Base-by-base conservation (phyloP, 2,797 vertebrate genomes). In the Cryptoblepharus egeriae region DNA sequence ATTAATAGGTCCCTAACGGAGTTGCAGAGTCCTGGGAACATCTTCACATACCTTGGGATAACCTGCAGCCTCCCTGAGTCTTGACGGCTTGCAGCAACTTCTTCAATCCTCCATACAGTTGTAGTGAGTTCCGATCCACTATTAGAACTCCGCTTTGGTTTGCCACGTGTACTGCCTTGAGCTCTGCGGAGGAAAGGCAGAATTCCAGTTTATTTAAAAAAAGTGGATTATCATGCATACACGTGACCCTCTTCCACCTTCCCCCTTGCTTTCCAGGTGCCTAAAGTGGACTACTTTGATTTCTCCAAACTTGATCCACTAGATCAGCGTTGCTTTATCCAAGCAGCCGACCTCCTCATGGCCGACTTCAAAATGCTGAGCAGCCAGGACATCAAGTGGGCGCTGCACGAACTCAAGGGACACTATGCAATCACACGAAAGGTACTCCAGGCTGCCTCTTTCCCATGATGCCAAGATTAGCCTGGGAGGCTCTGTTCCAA, bases 381-480 rank as follows among this genome's bases (percentile, higher is more conserved):
- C 95, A 98, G 98, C 93, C 98, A 98, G 91, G 98, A 99, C 93
- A 98, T 99, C 93, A 99, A 99, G 92, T 99, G 98, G 98, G 97
- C 97, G 3, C 97, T 99, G 49, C 98, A 98, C 0, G 96, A 96
- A 88, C 97, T 99, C 92, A 99, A 98, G 95, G 98, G 98, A 97
- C 98, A 99, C 97, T 99, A 99, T 98, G 98, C 98, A 97, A 99
- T 99, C 96, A 99, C 98, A 87, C 96, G 98, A 91, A 98, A 98
- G 97, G 97, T 98, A 88, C 82, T 87, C 10, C 45, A 7, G 45
- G 2, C 42, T 11, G 42, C 42, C 42, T 30, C 20, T n/a, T n/a
- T 12, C 26, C 5, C 22, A 11, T 3, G 13, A 69, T 84, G 2
- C 45, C 11, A 12, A 49, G 45, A 49, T 11, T 12, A 49, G 10